Evolutionary conservation across 37 sponge, comb jelly and placozoan species (phyloP), one percentile per base, ranked within the genome.

Genomic region (Oopsacas minuta): DNA sequence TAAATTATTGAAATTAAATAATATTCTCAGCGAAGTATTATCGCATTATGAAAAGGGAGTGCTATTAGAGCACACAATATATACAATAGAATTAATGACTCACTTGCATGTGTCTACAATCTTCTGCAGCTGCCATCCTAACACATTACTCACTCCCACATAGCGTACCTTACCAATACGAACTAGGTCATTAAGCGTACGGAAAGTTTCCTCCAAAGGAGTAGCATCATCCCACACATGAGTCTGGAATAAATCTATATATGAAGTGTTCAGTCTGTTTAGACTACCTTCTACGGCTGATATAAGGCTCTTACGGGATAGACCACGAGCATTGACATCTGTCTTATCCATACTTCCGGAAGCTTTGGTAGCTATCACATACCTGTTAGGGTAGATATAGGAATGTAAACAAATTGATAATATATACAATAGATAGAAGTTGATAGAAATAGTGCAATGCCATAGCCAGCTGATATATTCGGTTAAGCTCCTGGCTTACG

Each of bases 81-180:
- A n/a, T n/a, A n/a, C n/a, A n/a, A n/a, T n/a, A 0, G 84, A 52
- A 17, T 88, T 81, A 20, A 83, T 85, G 52, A 90, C 46, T 35
- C 85, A 46, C 52, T 83, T 86, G 38, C 46, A 52, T 37, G 81
- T 38, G 35, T 92, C 93, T 0, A 92, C 53, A 20, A 92, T 92
- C 81, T 90, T 91, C 88, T 95, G 95, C 37, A 95, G 90, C 88
- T 95, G 95, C 95, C 95, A 95, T 0, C 95, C 95, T 30, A 88
- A 84, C 83, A 92, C 95, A 53, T 95, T 95, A 86, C 95, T 95
- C 51, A 95, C 86, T 36, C 95, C 95, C 25, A 95, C 36, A 46
- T 95, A 95, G 53, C 82, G 88, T 7, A 95, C 87, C 89, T 95
- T 95, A 8, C 95, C 93, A 53, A 32, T 32, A 36, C 81, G 46